Evolutionary conservation across 1,140 invertebrate species (phyloP), one percentile per base, ranked within the genome.

Genomic region (Adoxophyes honmai): DNA sequence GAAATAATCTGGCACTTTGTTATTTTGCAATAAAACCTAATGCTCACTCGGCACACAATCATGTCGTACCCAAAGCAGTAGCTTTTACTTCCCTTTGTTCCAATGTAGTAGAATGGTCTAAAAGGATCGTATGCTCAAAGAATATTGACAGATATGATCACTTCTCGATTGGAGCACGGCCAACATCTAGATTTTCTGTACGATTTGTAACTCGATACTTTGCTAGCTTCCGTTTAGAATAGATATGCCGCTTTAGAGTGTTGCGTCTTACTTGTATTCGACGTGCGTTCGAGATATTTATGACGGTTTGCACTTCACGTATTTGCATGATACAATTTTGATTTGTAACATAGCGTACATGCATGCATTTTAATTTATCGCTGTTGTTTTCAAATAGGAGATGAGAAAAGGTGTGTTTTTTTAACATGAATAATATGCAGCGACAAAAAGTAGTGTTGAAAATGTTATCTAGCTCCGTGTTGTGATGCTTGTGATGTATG

Each of bases 141-240:
- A 80, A 85, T 88, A 85, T 88, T 88, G 83, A 86, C 81, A 85
- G 75, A 82, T 86, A 88, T 86, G 81, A 85, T 85, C 81, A 82
- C 79, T 84, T 85, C 74, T 85, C 77, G 64, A 86, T 86, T 88
- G 81, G 82, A 86, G 59, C 67, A 54, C 64, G 54, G 82, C 85
- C 85, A 88, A 85, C 73, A 68, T 82, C 78, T 82, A 85, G 75
- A 80, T 85, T 86, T 86, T 85, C 78, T 73, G 71, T 81, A 73
- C 78, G 72, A 86, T 85, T 84, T 86, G 81, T 82, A 83, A 84
- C 75, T 77, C 68, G 71, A 88, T 84, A 84, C 78, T 78, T 73
- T 73, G 78, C 67, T 72, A 75, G 76, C 68, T 83, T 84, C 81
- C 78, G 78, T 82, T 85, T 80, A 76, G 75, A 86, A 86, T 80